Evolutionary conservation across 2,113 vertebrate species (phyloP).

Genomic region (Xiphias gladius): DNA sequence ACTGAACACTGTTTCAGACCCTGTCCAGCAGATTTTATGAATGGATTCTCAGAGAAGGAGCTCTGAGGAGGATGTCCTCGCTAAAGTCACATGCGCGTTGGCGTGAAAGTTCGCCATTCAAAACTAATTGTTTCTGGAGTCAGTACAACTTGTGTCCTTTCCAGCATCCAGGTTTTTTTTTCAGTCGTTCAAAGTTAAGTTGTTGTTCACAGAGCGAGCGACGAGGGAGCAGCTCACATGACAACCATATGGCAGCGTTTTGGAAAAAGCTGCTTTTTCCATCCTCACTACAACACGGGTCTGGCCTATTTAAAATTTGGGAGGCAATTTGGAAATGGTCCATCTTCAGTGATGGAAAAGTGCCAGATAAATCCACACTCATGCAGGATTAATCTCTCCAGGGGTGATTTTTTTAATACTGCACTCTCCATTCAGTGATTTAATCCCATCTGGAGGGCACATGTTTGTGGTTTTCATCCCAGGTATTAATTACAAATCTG

Average conservation of each 20-base stretch:
- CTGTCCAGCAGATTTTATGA: conserved; percentile 5
- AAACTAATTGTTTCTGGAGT: not conserved
- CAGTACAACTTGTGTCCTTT: not conserved
- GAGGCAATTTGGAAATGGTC: conserved; percentile 26
- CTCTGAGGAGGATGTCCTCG: not conserved
- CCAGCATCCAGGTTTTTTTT: too few relatives aligned
- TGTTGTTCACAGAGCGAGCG: conserved; percentile 17
- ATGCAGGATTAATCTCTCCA: conserved; percentile 46
- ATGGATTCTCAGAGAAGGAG: not conserved
- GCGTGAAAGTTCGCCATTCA: not conserved
- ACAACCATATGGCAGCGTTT: conserved; percentile 22
- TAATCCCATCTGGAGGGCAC: conserved; percentile 49
- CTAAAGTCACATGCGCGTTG: too few relatives aligned
- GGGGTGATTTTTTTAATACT: conserved; percentile 44
- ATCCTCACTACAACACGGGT: not conserved
- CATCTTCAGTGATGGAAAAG: conserved; percentile 21
- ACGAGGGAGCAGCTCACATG: not conserved
- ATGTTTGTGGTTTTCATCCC: conserved; percentile 19
- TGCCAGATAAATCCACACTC: conserved; percentile 30
- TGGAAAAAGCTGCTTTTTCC: conserved; percentile 14
- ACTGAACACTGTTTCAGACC: not conserved
- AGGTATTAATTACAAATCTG: conserved; percentile 37
- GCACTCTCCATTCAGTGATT: conserved; percentile 37
- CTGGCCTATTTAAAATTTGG: not conserved
- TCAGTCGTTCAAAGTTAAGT: conserved; percentile 7